Percentiles rank a stretch among this genome's conserved stretches.
phyloP scores from a whole-genome alignment of 2,113 vertebrate species.

The Rhinolophus ferrumequinum region DNA sequence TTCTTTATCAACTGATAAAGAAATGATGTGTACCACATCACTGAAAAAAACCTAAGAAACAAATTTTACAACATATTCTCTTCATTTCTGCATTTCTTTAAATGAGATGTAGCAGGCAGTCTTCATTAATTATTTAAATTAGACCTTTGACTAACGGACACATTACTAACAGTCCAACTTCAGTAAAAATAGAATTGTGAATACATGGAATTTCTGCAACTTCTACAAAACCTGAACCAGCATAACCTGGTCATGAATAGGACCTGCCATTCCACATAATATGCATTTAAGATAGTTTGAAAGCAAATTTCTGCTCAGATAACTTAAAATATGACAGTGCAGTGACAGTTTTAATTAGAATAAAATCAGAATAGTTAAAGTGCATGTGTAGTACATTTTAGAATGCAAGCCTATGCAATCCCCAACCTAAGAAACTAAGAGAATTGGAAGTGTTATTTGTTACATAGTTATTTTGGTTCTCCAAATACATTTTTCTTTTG shows the following conservation, averaged over 20 bases:
- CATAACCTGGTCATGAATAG: background rate
- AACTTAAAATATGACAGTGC: conserved; percentile 23
- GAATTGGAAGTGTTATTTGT: conserved; percentile 15
- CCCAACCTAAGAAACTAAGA: background rate
- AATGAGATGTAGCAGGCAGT: background rate
- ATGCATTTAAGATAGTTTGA: background rate
- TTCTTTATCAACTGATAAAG: background rate
- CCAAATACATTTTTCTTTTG: background rate
- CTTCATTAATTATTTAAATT: conserved; percentile 38
- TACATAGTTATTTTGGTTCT: background rate
- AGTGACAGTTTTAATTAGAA: background rate
- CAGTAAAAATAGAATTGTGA: conserved; percentile 20
- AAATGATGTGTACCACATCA: background rate
- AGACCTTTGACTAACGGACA: background rate
- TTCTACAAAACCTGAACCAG: background rate
- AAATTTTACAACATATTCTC: background rate
- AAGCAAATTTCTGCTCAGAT: background rate
- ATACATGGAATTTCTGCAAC: background rate
- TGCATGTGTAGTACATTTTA: background rate
- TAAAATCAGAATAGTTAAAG: conserved; percentile 26
- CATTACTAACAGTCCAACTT: background rate
- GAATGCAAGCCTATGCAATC: conserved; percentile 6
- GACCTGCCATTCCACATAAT: background rate
- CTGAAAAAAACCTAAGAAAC: background rate
- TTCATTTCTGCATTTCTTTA: conserved; percentile 44